These are phyloP conservation scores for Diglossa cyanea DNA, from an alignment of 2,797 vertebrate species.

Conservation along the genomic window DNA sequence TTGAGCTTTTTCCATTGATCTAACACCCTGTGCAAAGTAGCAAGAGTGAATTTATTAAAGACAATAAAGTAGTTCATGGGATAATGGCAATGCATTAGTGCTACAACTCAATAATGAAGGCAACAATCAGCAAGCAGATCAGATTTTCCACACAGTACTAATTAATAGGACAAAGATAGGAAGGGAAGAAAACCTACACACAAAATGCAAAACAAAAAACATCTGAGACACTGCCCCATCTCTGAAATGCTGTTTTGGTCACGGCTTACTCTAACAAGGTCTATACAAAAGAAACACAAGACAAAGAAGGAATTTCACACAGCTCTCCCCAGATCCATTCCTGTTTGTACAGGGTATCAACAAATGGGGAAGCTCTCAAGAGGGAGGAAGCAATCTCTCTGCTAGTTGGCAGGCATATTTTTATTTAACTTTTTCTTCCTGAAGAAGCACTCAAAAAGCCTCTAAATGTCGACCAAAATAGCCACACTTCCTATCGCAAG, in stretches of 20 bases:
- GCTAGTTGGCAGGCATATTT: background rate
- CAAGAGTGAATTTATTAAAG: background rate
- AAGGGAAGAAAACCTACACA: background rate
- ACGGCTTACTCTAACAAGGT: background rate
- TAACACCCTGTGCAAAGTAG: background rate
- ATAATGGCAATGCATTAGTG: constrained; percentile 24
- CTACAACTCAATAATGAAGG: constrained; percentile 24
- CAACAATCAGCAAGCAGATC: constrained; percentile 26
- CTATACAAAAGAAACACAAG: background rate
- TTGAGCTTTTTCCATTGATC: background rate
- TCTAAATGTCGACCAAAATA: background rate
- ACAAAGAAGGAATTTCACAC: background rate
- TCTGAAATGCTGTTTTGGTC: background rate
- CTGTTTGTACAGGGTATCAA: background rate
- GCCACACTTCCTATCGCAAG: background rate
- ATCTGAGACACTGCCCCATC: background rate
- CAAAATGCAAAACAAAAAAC: background rate
- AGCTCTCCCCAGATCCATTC: background rate
- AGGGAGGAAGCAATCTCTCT: background rate
- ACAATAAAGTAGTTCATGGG: background rate
- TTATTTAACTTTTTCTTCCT: background rate
- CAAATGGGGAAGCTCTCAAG: background rate
- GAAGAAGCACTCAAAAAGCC: background rate
- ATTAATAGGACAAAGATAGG: background rate
- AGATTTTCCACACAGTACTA: constrained; percentile 21